Evolutionary conservation across 2,797 vertebrate genomes (phyloP), one percentile per base, ranked within the genome.

Genomic region (Sparidentex hasta): DNA sequence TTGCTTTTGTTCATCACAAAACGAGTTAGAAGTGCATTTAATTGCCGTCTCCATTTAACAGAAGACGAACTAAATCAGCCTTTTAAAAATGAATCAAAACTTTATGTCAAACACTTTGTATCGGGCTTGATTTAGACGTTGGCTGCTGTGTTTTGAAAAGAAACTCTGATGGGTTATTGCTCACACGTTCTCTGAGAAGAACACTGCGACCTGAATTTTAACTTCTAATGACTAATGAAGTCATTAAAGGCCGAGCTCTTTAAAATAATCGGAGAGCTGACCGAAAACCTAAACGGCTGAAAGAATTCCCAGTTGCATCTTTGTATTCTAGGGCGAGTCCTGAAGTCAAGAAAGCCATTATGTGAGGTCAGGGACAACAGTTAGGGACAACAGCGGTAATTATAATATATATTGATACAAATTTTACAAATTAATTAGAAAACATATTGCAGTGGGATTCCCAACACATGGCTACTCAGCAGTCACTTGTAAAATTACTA

Each of bases 201-300:
- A 71, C 7, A 13, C 55, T 61, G 11, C 14, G 56, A 76, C 27
- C 52, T 64, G 38, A 59, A 66, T 74, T 67, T 51, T 48, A 3
- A 82, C 16, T 46, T n/a, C 20, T 58, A 52, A 73, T 58, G 6
- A 29, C 38, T 41, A 58, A 61, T 27, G 27, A 51, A 51, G 61
- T 70, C 5, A 41, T 2, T 41, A 43, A 8, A 33, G 25, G 63
- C 57, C 69, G 61, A 63, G 16, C 12, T 66, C 46, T 69, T 55
- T 3, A n/a, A 67, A 9, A 16, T 70, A 76, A 73, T 25, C 5
- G 44, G 7, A 50, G 33, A 41, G 6, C n/a, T 55, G 27, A 62
- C 13, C 4, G 27, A 38, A 47, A 74, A 47, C 11, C 4, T 14
- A 18, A 52, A 8, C 48, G 76, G 33, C 33, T 33, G n/a, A 72